Percentiles rank a stretch among this genome's conserved stretches.
Conservation (phyloP, 2,888 invertebrate species). For the Agriopis aurantiaria region DNA sequence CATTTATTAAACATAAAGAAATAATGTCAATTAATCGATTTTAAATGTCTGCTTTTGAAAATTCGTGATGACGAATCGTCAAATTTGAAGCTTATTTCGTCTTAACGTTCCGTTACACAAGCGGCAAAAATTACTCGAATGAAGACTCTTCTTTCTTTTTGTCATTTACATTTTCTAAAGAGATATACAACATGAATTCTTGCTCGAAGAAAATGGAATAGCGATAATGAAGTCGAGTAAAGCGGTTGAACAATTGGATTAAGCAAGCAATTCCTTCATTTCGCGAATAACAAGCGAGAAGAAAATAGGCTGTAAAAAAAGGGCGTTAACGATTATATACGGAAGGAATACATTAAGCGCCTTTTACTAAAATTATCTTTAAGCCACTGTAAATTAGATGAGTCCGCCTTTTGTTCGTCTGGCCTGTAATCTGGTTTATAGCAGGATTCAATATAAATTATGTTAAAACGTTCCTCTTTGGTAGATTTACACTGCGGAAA, state of each 20-base stretch:
- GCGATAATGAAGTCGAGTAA: constrained; percentile 53
- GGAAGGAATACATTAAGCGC: constrained; percentile 26
- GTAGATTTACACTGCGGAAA: constrained; percentile 25
- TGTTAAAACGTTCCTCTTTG: constrained; percentile 25
- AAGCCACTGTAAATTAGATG: constrained; percentile 36
- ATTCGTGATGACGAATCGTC: too few species aligned
- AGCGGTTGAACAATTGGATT: constrained; percentile 55
- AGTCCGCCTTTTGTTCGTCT: constrained; percentile 36
- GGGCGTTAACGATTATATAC: constrained; percentile 42
- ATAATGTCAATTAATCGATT: too few species aligned
- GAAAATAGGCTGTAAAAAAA: constrained; percentile 43
- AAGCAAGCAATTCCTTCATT: constrained; percentile 58
- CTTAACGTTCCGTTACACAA: constrained; percentile 16
- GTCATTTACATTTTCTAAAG: constrained; percentile 8
- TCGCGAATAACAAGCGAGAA: constrained; percentile 50
- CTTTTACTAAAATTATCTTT: constrained; percentile 34
- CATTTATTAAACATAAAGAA: too few species aligned
- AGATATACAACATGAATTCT: constrained; percentile 18
- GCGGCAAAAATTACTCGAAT: not conserved
- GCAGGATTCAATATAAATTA: constrained; percentile 35
- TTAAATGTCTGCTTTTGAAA: too few species aligned
- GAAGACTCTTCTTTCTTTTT: constrained; percentile 4
- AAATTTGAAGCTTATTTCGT: too few species aligned
- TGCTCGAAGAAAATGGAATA: constrained; percentile 46
- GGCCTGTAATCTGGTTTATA: constrained; percentile 33